Evolutionary conservation across 2,888 invertebrate genomes (phyloP).

Genomic region (Himalopsyche tibetana): DNA sequence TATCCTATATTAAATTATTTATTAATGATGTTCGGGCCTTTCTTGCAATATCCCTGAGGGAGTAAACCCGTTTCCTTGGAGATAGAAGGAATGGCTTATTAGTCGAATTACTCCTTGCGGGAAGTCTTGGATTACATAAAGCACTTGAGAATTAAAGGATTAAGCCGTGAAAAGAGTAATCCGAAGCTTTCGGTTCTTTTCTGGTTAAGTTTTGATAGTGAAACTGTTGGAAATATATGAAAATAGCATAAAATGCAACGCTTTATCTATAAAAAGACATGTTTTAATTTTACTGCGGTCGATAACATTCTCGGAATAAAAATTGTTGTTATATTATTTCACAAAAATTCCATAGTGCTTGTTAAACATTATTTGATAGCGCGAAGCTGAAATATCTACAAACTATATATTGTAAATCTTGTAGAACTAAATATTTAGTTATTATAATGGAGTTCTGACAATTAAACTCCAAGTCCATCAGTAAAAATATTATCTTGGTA

Average conservation of each 20-base stretch:
- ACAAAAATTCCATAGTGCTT: too few relatives aligned
- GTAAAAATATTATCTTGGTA: too few relatives aligned
- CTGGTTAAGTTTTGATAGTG: neutral
- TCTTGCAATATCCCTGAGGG: slow-evolving; percentile 48
- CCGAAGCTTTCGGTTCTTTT: slow-evolving; percentile 24
- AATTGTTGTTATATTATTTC: too few relatives aligned
- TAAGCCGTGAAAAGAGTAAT: slow-evolving; percentile 54
- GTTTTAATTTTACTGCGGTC: too few relatives aligned
- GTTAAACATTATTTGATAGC: too few relatives aligned
- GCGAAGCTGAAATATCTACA: too few relatives aligned
- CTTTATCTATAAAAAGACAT: too few relatives aligned
- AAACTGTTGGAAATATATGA: neutral
- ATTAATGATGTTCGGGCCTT: neutral
- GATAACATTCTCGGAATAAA: too few relatives aligned
- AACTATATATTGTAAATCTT: too few relatives aligned
- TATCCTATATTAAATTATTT: neutral
- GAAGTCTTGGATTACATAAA: slow-evolving; percentile 45
- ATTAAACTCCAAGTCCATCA: too few relatives aligned
- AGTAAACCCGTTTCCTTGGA: slow-evolving; percentile 45
- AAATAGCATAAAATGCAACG: neutral
- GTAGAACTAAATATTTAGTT: too few relatives aligned
- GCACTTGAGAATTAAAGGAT: slow-evolving; percentile 44
- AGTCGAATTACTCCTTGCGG: slow-evolving; percentile 26
- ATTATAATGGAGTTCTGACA: too few relatives aligned
- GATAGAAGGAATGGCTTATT: slow-evolving; percentile 47